phyloP scores from a whole-genome alignment of 2,888 invertebrate species.

The Apomyelois bistriatella region DNA sequence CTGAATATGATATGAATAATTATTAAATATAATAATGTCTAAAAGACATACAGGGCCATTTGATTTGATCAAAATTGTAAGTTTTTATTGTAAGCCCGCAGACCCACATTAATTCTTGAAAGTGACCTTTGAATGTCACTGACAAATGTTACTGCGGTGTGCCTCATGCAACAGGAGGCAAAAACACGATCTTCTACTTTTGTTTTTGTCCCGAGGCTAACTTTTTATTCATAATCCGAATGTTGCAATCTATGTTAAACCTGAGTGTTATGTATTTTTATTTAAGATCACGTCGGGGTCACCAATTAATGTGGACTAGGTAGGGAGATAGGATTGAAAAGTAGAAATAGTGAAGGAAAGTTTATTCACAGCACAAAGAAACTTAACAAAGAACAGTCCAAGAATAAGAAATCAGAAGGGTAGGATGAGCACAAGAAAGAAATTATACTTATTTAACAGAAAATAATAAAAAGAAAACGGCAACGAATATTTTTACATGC shows the following conservation, averaged over 20 bases:
- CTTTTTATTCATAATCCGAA: constrained; percentile 15
- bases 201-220: constrained; percentile 29
- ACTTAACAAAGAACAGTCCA: too few relatives aligned
- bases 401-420: too few relatives aligned
- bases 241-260: constrained; percentile 2
- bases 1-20: constrained; percentile 17
- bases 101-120: constrained; percentile 39
- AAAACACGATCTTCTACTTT: constrained; percentile 36
- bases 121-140: constrained; percentile 53
- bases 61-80: constrained; percentile 22
- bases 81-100: constrained; percentile 33
- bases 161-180: constrained; percentile 26
- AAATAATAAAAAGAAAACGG: too few relatives aligned
- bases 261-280: constrained; percentile 7
- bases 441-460: too few relatives aligned
- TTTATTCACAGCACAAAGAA: too few relatives aligned
- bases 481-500: too few relatives aligned
- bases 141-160: constrained; percentile 38
- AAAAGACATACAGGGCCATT: constrained; percentile 19
- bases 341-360: too few relatives aligned
- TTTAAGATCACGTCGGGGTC: not conserved
- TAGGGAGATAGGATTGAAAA: too few relatives aligned
- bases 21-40: constrained; percentile 14
- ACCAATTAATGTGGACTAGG: too few relatives aligned
- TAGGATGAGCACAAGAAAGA: too few relatives aligned